Evolutionary conservation across 2,888 invertebrate genomes (phyloP).

Genomic region (Vandiemenella viatica): DNA sequence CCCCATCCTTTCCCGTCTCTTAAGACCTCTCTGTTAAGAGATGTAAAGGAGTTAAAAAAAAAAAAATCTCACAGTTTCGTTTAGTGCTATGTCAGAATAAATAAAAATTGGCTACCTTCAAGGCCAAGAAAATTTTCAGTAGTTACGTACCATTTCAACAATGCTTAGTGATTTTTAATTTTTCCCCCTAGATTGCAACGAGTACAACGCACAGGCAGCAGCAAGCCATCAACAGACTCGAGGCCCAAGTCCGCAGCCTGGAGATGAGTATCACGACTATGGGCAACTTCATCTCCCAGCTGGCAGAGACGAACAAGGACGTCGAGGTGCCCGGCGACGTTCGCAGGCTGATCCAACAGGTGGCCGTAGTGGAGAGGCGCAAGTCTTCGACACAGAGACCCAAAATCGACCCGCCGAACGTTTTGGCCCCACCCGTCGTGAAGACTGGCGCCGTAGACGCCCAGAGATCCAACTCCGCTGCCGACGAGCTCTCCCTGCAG

Average conservation of each 20-base stretch:
- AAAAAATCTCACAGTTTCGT: no score
- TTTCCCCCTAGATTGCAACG: constrained; percentile 32
- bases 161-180: no score
- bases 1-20: no score
- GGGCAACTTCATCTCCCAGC: constrained; percentile 53
- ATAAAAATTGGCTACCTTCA: no score
- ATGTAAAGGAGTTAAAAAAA: no score
- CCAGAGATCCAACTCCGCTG: neutral
- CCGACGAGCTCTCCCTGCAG: neutral
- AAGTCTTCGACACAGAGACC: constrained; percentile 21
- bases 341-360: constrained; percentile 52
- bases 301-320: constrained; percentile 47
- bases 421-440: neutral
- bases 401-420: neutral
- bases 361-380: constrained; percentile 32
- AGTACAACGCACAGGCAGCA: constrained; percentile 46
- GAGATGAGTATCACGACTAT: constrained; percentile 59
- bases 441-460: neutral
- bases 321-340: constrained; percentile 59
- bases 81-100: no score
- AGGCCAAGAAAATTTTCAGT: no score
- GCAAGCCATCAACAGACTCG: constrained; percentile 44
- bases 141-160: no score
- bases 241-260: constrained; percentile 53
- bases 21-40: no score